Evolutionary conservation across 2,113 vertebrate genomes (phyloP).

Genomic region (Sinocyclocheilus anophthalmus): DNA sequence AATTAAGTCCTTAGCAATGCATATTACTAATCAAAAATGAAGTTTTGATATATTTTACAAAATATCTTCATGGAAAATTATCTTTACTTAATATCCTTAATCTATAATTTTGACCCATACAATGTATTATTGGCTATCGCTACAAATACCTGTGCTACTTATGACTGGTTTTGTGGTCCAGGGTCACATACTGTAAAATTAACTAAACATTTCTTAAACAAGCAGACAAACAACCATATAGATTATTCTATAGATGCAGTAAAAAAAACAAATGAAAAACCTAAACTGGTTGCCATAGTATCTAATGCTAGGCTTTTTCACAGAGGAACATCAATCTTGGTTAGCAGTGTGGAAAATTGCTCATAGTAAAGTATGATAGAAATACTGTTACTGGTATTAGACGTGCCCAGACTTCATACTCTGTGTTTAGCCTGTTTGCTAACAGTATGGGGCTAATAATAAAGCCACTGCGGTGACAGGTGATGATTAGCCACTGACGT

Average conservation of each 20-base stretch:
- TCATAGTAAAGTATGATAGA: neutral
- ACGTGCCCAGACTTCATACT: conserved; percentile 15
- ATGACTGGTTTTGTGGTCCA: no score
- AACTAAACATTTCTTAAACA: neutral
- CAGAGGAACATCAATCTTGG: neutral
- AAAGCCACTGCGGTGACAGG: neutral
- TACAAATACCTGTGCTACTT: no score
- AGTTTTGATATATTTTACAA: no score
- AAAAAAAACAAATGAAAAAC: neutral
- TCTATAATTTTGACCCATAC: no score
- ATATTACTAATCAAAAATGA: no score
- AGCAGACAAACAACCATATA: neutral
- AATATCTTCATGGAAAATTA: no score
- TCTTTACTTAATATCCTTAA: no score
- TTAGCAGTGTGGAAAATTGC: neutral
- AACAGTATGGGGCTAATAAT: conserved; percentile 14
- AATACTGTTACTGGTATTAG: neutral
- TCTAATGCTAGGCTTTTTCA: no score
- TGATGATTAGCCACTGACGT: conserved; percentile 2
- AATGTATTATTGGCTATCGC: no score
- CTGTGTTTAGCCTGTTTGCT: conserved; percentile 16
- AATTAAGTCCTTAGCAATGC: no score
- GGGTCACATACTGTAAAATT: neutral
- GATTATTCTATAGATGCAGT: neutral
- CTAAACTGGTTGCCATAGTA: neutral